Base-by-base conservation (phyloP, 2,113 vertebrate species). In the Origma solitaria region DNA sequence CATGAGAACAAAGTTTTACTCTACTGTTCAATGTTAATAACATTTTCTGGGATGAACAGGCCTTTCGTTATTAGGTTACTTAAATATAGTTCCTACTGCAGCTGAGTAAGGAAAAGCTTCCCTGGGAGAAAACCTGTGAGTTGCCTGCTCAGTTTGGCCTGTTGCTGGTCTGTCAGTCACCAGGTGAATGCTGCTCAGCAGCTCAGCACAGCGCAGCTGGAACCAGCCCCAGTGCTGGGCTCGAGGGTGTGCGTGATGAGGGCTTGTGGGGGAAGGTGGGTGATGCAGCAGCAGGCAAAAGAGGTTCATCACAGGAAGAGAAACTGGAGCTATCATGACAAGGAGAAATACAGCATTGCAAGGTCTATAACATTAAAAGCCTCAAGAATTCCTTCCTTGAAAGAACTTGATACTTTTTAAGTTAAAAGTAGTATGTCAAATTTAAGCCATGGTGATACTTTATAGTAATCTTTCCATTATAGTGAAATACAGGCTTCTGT, bases 201-300 rank as follows among this genome's bases (percentile, higher is more conserved):
- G 10, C 56, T 49, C 71, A 27, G 57, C 31, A 9, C 33, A 73
- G n/a, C 22, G 25, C 68, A 82, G 25, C 28, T 54, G 22, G 50
- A 86, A 10, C 13, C 42, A 42, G 80, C 35, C 13, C 37, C 33
- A 30, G 11, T 1, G 0, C 51, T 47, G 44, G 42, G 8, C 19
- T 37, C 50, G 30, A 50, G 33, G 24, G 22, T 0, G 1, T 0
- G 1, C 13, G 7, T 4, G 8, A 22, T 6, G 33, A 44, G 19
- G 13, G 35, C 2, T 0, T 61, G 4, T 16, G 11, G 6, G 11
- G 25, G 2, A 0, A 50, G 13, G 11, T 21, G 22, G 7, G 9
- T 37, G 31, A 2, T 15, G 15, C 24, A 22, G 4, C 30, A 44
- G 19, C 28, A 57, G 49, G 25, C 0, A 1, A 35, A 56, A n/a